A percentile compares a stretch with the other conserved stretches of the same genome.
Evolutionary conservation across 2,113 vertebrate species (phyloP).

Genomic region (Promerops cafer): DNA sequence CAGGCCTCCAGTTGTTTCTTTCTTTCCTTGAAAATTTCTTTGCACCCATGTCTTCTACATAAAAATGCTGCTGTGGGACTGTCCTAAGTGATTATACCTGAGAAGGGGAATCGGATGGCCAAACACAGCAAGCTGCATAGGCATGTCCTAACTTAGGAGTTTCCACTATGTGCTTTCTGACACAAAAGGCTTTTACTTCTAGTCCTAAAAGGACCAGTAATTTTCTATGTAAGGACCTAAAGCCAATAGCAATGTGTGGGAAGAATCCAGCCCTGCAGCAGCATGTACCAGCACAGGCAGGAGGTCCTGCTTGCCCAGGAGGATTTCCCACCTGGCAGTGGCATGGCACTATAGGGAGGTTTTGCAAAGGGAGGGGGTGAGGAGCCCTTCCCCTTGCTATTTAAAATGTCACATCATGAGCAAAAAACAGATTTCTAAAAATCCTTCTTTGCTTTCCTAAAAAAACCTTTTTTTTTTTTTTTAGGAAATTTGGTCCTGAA

Average conservation of each 20-base stretch:
- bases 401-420: neutral
- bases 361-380: neutral
- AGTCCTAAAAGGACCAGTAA: neutral
- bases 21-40: neutral
- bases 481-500: neutral
- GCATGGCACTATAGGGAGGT: rapidly evolving
- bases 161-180: rapidly evolving
- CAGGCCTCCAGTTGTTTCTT: neutral
- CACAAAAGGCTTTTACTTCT: neutral
- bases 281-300: neutral
- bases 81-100: neutral
- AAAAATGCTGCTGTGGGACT: neutral
- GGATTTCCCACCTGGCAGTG: neutral
- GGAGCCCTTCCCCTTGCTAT: neutral
- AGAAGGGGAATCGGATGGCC: neutral
- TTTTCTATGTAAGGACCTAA: neutral
- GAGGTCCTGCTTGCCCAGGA: neutral
- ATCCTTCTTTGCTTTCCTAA: neutral
- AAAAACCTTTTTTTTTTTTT: neutral
- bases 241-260: neutral
- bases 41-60: neutral
- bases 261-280: neutral
- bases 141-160: neutral
- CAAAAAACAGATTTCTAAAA: neutral
- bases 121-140: neutral